phyloP scores from a whole-genome alignment of 1,140 invertebrate genomes.

The Heliconius congener region DNA sequence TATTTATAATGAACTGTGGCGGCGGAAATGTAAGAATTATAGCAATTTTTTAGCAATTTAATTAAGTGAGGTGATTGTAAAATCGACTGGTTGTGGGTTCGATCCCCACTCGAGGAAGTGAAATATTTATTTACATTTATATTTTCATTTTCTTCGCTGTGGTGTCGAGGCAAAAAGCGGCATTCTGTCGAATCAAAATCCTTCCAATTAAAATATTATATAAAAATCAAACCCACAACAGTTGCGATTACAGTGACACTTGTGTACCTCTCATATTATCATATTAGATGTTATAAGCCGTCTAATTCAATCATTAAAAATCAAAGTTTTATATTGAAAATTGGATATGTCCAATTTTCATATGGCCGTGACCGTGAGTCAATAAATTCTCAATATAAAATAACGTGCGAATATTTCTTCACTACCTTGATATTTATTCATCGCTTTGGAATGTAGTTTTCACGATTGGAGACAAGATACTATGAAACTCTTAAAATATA shows the following conservation, averaged over 20 bases:
- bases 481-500: background rate
- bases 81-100: no score
- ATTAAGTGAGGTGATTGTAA: background rate
- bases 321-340: background rate
- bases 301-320: background rate
- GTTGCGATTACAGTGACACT: background rate
- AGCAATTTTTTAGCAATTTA: background rate
- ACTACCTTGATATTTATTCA: constrained; percentile 5
- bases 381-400: background rate
- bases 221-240: background rate
- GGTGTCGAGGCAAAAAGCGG: no score
- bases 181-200: no score
- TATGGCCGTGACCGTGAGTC: background rate
- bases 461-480: background rate
- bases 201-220: no score
- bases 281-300: no score
- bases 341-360: background rate
- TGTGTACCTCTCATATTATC: no score
- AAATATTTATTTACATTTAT: no score
- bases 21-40: background rate
- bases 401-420: background rate
- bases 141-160: no score
- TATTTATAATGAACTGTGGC: background rate
- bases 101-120: no score
- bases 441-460: background rate